Evolutionary conservation across 2,888 invertebrate species (phyloP).

Genomic region (Campoplex capitator): DNA sequence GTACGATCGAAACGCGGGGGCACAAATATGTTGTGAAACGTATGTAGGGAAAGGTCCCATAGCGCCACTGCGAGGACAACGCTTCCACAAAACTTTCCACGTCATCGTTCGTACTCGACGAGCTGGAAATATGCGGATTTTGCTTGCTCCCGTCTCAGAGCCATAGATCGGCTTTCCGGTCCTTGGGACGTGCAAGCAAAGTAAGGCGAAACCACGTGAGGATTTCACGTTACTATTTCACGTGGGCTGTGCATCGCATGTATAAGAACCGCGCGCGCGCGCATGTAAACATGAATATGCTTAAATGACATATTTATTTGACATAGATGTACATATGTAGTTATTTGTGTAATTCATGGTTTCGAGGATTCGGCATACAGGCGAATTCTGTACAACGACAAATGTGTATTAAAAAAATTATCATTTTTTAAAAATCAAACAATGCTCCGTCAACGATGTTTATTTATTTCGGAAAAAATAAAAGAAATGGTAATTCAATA

Average conservation of each 20-base stretch:
- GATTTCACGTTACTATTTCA: conserved; percentile 31
- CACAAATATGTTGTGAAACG: conserved; percentile 33
- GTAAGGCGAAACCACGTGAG: conserved; percentile 39
- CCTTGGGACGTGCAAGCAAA: conserved; percentile 39
- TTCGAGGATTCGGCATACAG: not conserved
- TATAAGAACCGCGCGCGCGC: too few relatives aligned
- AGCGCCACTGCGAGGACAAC: conserved; percentile 18
- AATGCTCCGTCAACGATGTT: not conserved
- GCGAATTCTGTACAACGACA: too few relatives aligned
- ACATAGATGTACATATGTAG: not conserved
- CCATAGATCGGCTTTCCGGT: conserved; percentile 38
- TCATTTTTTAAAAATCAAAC: not conserved
- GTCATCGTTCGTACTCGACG: conserved; percentile 56
- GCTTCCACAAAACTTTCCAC: conserved; percentile 58
- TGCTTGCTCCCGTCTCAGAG: conserved; percentile 40
- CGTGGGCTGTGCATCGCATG: not conserved
- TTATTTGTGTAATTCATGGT: not conserved
- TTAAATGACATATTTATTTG: conserved; percentile 8
- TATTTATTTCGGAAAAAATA: not conserved
- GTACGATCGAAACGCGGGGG: conserved; percentile 14
- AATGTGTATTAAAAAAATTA: not conserved
- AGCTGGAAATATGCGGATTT: conserved; percentile 64
- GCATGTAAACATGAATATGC: not conserved
- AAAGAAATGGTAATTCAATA: not conserved
- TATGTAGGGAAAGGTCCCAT: conserved; percentile 37